Conservation (phyloP, 1,140 invertebrate genomes). For the Drosophila asahinai region DNA sequence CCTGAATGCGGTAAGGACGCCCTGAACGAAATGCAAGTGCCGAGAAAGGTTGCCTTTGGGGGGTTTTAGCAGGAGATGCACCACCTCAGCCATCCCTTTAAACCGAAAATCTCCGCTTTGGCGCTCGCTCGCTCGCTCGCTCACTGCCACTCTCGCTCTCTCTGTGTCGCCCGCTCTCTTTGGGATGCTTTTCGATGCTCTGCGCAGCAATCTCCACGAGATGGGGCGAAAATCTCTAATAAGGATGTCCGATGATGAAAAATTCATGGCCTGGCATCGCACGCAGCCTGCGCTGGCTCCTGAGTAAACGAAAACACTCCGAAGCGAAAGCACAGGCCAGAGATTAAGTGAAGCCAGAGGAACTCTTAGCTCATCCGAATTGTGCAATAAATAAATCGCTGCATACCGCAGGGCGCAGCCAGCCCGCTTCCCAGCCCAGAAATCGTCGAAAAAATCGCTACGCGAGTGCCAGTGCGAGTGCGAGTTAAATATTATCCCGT, state of each 20-base stretch:
- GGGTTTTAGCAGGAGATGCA: slow-evolving; percentile 11
- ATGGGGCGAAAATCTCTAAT: slow-evolving; percentile 80
- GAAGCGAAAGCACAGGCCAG: slow-evolving; percentile 61
- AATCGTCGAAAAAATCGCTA: slow-evolving; percentile 4
- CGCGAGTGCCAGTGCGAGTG: slow-evolving; percentile 44
- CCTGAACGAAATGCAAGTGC: not conserved
- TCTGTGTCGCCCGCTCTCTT: slow-evolving; percentile 8
- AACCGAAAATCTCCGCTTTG: not conserved
- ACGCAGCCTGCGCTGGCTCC: slow-evolving; percentile 70
- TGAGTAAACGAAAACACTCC: slow-evolving; percentile 81
- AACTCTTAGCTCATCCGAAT: slow-evolving; percentile 31
- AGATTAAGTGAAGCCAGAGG: slow-evolving; percentile 6
- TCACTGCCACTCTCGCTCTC: slow-evolving; percentile 14
- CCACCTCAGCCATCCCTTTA: slow-evolving; percentile 5
- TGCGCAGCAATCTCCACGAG: slow-evolving; percentile 72
- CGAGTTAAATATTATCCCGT: slow-evolving; percentile 1
- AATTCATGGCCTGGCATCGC: slow-evolving; percentile 75
- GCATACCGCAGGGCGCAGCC: slow-evolving; percentile 36
- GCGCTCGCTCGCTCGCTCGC: not conserved
- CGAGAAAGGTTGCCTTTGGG: not conserved
- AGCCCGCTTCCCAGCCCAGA: slow-evolving; percentile 1
- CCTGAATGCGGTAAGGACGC: slow-evolving; percentile 10
- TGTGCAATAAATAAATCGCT: slow-evolving; percentile 66
- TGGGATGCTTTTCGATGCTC: slow-evolving; percentile 40
- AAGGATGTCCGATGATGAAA: slow-evolving; percentile 71